Conservation (phyloP, 2,888 invertebrate species). For the Acrobasis repandana region DNA sequence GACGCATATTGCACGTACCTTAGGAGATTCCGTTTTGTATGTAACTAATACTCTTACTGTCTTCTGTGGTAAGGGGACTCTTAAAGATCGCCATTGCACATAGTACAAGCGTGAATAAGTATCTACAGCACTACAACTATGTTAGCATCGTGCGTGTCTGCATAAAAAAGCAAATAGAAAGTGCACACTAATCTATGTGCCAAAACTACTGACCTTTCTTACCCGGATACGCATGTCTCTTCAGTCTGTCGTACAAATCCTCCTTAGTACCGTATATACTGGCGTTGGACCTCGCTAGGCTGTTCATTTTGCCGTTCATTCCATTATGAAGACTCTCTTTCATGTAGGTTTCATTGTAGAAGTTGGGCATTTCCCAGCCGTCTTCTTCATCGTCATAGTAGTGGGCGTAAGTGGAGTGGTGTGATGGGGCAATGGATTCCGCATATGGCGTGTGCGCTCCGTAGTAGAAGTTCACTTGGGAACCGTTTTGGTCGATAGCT, state of each 20-base stretch:
- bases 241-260: slow-evolving; percentile 96
- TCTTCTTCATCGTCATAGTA: slow-evolving; percentile 98
- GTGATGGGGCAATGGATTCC: slow-evolving; percentile 96
- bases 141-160: slow-evolving; percentile 19
- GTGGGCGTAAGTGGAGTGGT: slow-evolving; percentile 97
- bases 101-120: slow-evolving; percentile 9
- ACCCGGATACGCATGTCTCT: slow-evolving; percentile 95
- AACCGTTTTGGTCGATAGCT: slow-evolving; percentile 95
- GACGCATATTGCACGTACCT: too few relatives aligned
- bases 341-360: slow-evolving; percentile 98
- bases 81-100: not conserved
- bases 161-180: slow-evolving; percentile 41
- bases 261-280: slow-evolving; percentile 97
- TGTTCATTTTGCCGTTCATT: slow-evolving; percentile 94
- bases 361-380: slow-evolving; percentile 99
- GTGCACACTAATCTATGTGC: slow-evolving; percentile 73
- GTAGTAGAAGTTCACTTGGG: slow-evolving; percentile 97
- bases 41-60: too few relatives aligned
- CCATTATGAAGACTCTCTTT: slow-evolving; percentile 95
- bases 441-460: slow-evolving; percentile 97
- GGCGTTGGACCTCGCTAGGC: slow-evolving; percentile 95
- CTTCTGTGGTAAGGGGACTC: too few relatives aligned
- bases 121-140: slow-evolving; percentile 20
- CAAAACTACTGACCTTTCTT: slow-evolving; percentile 92
- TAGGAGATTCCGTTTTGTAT: too few relatives aligned